Percentiles rank a stretch among this genome's conserved stretches.
These are phyloP conservation scores for Caenorhabditis wallacei DNA, from an alignment of 2,888 invertebrate genomes.

Conservation along the genomic window DNA sequence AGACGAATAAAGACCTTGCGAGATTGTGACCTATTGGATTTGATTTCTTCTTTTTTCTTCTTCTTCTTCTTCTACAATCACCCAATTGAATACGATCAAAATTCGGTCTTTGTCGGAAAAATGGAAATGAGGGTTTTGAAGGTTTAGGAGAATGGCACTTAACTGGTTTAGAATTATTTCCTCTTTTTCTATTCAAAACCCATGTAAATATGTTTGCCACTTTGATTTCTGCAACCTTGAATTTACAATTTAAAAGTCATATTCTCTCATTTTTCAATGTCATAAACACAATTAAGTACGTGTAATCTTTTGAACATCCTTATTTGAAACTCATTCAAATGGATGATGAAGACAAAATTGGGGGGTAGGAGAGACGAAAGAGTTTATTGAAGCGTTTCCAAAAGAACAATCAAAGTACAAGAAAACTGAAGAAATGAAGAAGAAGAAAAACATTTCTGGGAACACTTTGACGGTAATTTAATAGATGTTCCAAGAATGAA, in stretches of 20 bases:
- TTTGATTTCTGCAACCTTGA: conserved; percentile 31
- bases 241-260: conserved; percentile 11
- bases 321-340: conserved; percentile 52
- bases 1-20: conserved; percentile 39
- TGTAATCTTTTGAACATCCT: conserved; percentile 12
- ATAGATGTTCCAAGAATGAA: conserved; percentile 1
- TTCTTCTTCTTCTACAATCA: conserved; percentile 36
- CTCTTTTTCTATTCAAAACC: conserved; percentile 1
- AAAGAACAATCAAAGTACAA: neutral
- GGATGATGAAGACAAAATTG: conserved; percentile 18
- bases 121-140: conserved; percentile 5
- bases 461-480: conserved; percentile 1
- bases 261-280: conserved; percentile 9
- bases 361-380: neutral
- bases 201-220: conserved; percentile 17
- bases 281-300: conserved; percentile 3
- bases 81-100: conserved; percentile 1
- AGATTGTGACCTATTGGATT: conserved; percentile 53
- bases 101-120: conserved; percentile 1
- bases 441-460: conserved; percentile 11
- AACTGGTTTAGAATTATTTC: conserved; percentile 2
- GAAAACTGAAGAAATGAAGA: neutral
- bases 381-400: conserved; percentile 17
- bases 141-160: conserved; percentile 16
- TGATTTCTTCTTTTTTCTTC: conserved; percentile 34